Conservation (phyloP, 2,888 invertebrate species). For the Amphipyra berbera region DNA sequence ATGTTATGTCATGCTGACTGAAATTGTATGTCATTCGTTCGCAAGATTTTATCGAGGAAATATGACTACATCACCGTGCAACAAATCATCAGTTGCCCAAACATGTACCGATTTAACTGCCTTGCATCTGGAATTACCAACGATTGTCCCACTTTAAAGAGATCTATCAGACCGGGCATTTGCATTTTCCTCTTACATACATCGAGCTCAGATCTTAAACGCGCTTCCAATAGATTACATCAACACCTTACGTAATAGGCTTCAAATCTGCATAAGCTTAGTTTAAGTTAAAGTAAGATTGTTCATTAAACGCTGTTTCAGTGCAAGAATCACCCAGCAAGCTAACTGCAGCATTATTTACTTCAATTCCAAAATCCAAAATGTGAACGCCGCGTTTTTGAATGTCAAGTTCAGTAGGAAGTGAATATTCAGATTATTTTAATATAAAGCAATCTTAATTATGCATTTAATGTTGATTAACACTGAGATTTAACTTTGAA, state of each 20-base stretch:
- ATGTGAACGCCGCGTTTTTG: background rate
- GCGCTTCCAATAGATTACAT: background rate
- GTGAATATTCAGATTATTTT: background rate
- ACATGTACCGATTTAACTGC: too few relatives aligned
- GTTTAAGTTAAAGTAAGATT: background rate
- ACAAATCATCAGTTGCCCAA: too few relatives aligned
- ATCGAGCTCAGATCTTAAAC: too few relatives aligned
- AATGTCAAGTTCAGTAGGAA: constrained; percentile 34
- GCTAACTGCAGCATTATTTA: background rate
- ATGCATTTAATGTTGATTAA: constrained; percentile 7
- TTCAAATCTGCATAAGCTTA: constrained; percentile 17
- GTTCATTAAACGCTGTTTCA: constrained; percentile 15
- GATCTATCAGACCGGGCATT: too few relatives aligned
- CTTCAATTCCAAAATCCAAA: background rate
- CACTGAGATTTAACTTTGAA: constrained; percentile 22
- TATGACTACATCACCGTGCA: background rate
- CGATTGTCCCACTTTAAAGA: too few relatives aligned
- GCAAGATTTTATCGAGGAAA: background rate
- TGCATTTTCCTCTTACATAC: too few relatives aligned
- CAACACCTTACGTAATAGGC: constrained; percentile 8
- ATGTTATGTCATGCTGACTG: background rate
- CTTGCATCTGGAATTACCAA: background rate
- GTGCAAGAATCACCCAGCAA: constrained; percentile 8
- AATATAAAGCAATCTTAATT: constrained; percentile 11
- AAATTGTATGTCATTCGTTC: background rate